Evolutionary conservation across 2,797 vertebrate genomes (phyloP).

Genomic region (Notolepis coatsorum): DNA sequence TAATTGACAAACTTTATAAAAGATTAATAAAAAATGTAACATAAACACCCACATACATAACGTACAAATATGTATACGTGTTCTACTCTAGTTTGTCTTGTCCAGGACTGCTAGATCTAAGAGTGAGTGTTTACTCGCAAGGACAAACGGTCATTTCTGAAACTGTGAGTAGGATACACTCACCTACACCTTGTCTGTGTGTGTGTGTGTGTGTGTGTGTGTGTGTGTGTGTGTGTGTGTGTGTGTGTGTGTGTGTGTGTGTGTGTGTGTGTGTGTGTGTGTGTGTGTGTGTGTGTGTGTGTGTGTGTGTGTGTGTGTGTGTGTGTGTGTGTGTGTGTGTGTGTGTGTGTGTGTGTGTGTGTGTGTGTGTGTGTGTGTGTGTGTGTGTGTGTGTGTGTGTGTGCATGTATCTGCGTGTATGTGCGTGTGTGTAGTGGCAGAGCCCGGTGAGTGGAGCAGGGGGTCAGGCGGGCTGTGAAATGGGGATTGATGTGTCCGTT

Average conservation of each 20-base stretch:
- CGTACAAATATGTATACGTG: no score
- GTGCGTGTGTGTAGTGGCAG: no score
- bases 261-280: constrained; percentile 9
- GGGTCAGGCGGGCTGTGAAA: constrained; percentile 81
- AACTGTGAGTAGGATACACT: neutral
- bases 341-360: constrained; percentile 9
- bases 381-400: constrained; percentile 12
- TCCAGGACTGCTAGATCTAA: no score
- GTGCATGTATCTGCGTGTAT: neutral
- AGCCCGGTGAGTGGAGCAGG: constrained; percentile 39
- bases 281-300: neutral
- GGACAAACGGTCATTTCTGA: constrained; percentile 24
- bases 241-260: constrained; percentile 1
- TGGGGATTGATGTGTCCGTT: constrained; percentile 86
- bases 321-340: neutral
- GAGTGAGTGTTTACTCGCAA: constrained; percentile 32
- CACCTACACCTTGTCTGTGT: neutral
- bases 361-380: constrained; percentile 6
- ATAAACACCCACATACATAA: no score
- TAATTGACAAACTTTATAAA: no score
- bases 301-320: neutral
- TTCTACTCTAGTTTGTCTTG: no score
- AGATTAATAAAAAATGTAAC: no score
- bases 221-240: neutral
- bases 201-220: constrained; percentile 26